phyloP scores from a whole-genome alignment of 2,797 vertebrate genomes.

The Oophaga sylvatica region DNA sequence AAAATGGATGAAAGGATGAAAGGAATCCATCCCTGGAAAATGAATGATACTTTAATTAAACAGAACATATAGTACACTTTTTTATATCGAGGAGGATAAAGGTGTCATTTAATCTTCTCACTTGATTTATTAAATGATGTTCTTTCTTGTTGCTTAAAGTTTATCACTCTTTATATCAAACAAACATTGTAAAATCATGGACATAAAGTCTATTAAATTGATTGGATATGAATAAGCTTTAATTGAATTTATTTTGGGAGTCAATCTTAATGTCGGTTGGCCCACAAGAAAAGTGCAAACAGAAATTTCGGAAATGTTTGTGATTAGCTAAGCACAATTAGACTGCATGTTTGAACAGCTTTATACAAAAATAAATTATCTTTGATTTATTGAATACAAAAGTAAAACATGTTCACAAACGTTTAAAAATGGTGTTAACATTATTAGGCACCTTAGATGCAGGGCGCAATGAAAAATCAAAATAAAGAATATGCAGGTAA shows the following conservation, averaged over 20 bases:
- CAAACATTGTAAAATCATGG: conserved; percentile 21
- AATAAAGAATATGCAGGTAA: neutral
- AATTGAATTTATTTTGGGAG: conserved; percentile 50
- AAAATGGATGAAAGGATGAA: conserved; percentile 62
- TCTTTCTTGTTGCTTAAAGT: conserved; percentile 37
- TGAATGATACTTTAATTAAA: conserved; percentile 73
- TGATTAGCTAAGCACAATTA: conserved; percentile 58
- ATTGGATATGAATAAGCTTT: conserved; percentile 48
- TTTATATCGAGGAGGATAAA: conserved; percentile 42
- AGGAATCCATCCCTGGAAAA: conserved; percentile 72
- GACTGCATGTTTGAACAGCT: conserved; percentile 48
- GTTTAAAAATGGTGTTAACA: conserved; percentile 56
- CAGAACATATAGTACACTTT: conserved; percentile 60
- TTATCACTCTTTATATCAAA: conserved; percentile 51
- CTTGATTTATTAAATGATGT: conserved; percentile 41
- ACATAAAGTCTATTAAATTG: conserved; percentile 37
- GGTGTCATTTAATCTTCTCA: conserved; percentile 54
- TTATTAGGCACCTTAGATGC: conserved; percentile 37
- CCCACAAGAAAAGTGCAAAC: conserved; percentile 29
- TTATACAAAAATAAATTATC: conserved; percentile 56
- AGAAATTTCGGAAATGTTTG: conserved; percentile 30
- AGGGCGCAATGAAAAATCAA: neutral
- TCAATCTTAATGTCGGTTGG: conserved; percentile 31
- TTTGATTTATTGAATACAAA: conserved; percentile 49
- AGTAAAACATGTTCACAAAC: conserved; percentile 54